phyloP scores from a whole-genome alignment of 92 coral and sea anemone species.

The Nematostella vectensis region DNA sequence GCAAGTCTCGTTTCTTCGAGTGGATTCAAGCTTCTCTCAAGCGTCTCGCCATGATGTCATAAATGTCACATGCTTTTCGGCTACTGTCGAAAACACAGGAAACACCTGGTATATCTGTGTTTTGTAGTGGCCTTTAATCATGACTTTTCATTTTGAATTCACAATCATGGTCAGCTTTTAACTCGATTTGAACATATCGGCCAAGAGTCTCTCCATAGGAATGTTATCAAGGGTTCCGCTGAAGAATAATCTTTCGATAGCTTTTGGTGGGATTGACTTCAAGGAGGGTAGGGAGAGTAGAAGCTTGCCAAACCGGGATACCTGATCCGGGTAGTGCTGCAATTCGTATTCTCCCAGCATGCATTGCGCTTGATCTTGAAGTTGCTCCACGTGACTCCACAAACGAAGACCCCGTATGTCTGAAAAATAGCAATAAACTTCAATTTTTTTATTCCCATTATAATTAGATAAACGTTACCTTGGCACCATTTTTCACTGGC shows the following conservation, averaged over 20 bases:
- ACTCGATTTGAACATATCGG: slow-evolving; percentile 85
- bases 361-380: slow-evolving; percentile 98
- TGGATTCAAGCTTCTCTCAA: too few species aligned
- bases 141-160: too few species aligned
- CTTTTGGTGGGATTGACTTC: slow-evolving; percentile 54
- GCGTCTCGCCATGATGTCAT: slow-evolving; percentile 2
- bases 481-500: too few species aligned
- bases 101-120: too few species aligned
- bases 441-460: too few species aligned
- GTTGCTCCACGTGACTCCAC: slow-evolving; percentile 81
- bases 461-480: too few species aligned
- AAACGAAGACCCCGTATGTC: slow-evolving; percentile 88
- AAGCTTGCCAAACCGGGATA: slow-evolving; percentile 79
- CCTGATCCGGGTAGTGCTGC: slow-evolving; percentile 70
- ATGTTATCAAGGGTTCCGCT: slow-evolving; percentile 77
- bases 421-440: too few species aligned
- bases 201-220: slow-evolving; percentile 81
- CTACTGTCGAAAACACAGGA: too few species aligned
- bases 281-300: slow-evolving; percentile 72
- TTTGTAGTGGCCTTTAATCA: too few species aligned
- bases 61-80: too few species aligned
- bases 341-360: slow-evolving; percentile 99
- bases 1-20: too few species aligned
- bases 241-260: slow-evolving; percentile 88
- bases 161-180: too few species aligned